Conservation (phyloP, 1,140 invertebrate genomes). For the Sarcophaga bullata region DNA sequence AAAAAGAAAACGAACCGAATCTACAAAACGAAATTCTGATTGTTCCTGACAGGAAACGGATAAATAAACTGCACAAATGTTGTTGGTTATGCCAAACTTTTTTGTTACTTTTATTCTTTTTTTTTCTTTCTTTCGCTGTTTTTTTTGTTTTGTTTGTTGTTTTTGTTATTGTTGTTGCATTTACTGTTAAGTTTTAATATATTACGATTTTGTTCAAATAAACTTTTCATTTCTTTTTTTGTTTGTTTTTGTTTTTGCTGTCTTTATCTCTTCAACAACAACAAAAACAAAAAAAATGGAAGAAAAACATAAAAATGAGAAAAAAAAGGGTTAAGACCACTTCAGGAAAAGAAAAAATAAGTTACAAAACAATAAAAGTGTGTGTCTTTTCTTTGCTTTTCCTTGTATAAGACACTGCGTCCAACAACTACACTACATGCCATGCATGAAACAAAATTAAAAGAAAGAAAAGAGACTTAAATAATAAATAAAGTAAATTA, state of each 20-base stretch:
- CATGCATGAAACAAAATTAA: neutral
- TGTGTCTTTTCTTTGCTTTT: neutral
- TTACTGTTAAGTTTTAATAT: neutral
- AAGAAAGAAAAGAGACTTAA: neutral
- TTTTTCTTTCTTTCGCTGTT: too few species aligned
- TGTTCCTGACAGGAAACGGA: slow-evolving; percentile 40
- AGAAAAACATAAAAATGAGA: too few species aligned
- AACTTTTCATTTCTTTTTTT: slow-evolving; percentile 6
- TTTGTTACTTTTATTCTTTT: slow-evolving; percentile 5
- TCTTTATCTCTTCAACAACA: neutral
- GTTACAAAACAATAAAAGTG: neutral
- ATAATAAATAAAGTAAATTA: slow-evolving; percentile 21
- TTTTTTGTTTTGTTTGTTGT: slow-evolving; percentile 13
- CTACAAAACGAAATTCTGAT: slow-evolving; percentile 34
- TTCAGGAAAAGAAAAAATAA: neutral
- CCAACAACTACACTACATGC: too few species aligned
- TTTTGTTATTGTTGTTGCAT: neutral
- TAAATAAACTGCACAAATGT: slow-evolving; percentile 39
- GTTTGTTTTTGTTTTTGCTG: neutral
- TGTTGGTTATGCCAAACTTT: slow-evolving; percentile 40
- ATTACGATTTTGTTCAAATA: neutral
- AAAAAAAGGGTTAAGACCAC: slow-evolving; percentile 3
- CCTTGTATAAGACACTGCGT: too few species aligned
- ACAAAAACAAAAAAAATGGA: too few species aligned
- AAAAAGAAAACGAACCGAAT: neutral